Base-by-base conservation (phyloP, 2,113 vertebrate genomes). In the Salminus brasiliensis region DNA sequence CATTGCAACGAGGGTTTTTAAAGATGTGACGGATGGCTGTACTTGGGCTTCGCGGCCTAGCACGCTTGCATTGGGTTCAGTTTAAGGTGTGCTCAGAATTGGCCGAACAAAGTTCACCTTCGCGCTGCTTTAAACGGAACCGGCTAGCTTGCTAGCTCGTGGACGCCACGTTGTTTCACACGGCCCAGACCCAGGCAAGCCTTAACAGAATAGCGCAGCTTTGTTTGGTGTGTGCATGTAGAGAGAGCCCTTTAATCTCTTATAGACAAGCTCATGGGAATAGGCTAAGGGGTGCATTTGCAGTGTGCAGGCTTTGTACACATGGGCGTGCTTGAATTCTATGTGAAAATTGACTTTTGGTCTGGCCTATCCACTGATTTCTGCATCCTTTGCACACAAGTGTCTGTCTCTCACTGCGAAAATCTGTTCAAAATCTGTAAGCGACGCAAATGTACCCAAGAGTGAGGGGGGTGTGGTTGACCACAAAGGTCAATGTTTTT, bases 201-300 rank as follows among this genome's bases (percentile, higher is more conserved):
- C 70, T 84, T 78, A 71, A 78, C 11, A 45, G 81, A 74, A 30
- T 25, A 67, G 39, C 62, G 53, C 41, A 66, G 72, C 59, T 79
- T 67, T 47, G 66, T 52, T 23, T 13, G 25, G 41, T 43, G 59
- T 76, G 62, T 68, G 36, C 11, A 25, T 36, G 43, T 21, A n/a
- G n/a, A 21, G n/a, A 13, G 34, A 39, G 32, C 23, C 43, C 32
- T 41, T 68, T 36, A 34, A 45, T 52, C 12, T 41, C 43, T 25
- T 5, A 18, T 41, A 36, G 5, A 36, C 32, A 34, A 27, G 29
- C 10, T 74, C 16, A n/a, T 32, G 21, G 36, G 34, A 15, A 5
- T 16, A 36, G 62, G 34, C 62, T 62, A 36, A n/a, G 1, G 21
- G 1, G 13, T 10, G 13, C n/a, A 45, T 53, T 39, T 66, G 62